phyloP scores from a whole-genome alignment of 2,888 invertebrate species.

The Chrysolina haemoptera region DNA sequence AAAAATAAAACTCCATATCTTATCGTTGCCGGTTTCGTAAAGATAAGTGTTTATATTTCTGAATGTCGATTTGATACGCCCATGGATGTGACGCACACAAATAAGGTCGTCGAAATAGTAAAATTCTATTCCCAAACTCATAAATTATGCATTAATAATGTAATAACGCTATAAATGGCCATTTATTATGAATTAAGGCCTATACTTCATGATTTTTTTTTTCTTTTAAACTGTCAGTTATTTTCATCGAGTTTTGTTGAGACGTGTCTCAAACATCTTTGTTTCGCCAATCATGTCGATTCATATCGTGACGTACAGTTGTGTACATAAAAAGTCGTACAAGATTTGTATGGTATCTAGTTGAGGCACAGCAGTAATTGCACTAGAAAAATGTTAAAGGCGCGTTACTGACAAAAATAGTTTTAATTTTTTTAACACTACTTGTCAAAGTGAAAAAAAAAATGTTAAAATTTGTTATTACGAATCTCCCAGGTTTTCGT shows the following conservation, averaged over 20 bases:
- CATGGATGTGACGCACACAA: conserved; percentile 25
- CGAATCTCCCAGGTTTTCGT: no score
- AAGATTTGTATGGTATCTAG: no score
- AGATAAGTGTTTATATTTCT: conserved; percentile 22
- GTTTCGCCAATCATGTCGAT: neutral
- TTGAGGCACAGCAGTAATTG: no score
- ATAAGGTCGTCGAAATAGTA: conserved; percentile 21
- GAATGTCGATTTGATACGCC: conserved; percentile 11
- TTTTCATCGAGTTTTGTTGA: neutral
- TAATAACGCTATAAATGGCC: conserved; percentile 21
- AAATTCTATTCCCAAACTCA: conserved; percentile 15
- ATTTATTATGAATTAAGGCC: conserved; percentile 11
- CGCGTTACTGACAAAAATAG: no score
- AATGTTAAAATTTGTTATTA: no score
- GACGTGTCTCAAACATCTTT: neutral
- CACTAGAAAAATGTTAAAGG: no score
- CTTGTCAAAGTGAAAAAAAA: no score
- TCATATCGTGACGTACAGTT: neutral
- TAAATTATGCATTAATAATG: conserved; percentile 26
- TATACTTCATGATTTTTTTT: neutral
- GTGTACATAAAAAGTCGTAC: no score
- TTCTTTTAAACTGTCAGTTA: neutral
- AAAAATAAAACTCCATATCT: conserved; percentile 20
- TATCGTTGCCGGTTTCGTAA: conserved; percentile 13
- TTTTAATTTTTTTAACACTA: no score